Evolutionary conservation across 1,140 invertebrate genomes (phyloP).

Genomic region (Microplitis mediator): DNA sequence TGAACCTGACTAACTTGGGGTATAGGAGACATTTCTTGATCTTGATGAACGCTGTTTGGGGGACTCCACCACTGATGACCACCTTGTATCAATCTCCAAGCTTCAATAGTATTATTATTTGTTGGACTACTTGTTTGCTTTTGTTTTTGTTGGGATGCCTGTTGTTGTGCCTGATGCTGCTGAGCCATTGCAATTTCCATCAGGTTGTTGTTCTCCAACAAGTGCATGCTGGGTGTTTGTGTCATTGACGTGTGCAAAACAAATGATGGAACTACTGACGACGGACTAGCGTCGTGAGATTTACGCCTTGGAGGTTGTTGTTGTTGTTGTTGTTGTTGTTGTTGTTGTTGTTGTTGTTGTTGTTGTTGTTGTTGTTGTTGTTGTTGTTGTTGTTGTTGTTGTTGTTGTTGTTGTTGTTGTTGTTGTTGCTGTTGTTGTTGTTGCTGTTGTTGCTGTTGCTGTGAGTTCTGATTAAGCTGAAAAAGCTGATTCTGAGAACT

Average conservation of each 20-base stretch:
- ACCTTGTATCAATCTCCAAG: slow-evolving; percentile 56
- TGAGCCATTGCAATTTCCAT: slow-evolving; percentile 48
- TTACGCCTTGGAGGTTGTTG: slow-evolving; percentile 42
- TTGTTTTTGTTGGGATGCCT: slow-evolving; percentile 47
- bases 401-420: slow-evolving; percentile 39
- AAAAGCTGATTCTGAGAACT: slow-evolving; percentile 37
- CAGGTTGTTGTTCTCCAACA: slow-evolving; percentile 58
- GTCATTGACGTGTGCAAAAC: slow-evolving; percentile 55
- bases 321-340: slow-evolving; percentile 40
- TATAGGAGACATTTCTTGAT: slow-evolving; percentile 40
- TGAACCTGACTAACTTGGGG: slow-evolving; percentile 41
- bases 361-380: slow-evolving; percentile 24
- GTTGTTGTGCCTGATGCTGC: slow-evolving; percentile 39
- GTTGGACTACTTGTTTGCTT: slow-evolving; percentile 57
- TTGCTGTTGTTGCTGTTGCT: slow-evolving; percentile 19
- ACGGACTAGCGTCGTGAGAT: slow-evolving; percentile 44
- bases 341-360: slow-evolving; percentile 22
- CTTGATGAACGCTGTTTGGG: slow-evolving; percentile 39
- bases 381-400: slow-evolving; percentile 37
- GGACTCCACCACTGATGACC: slow-evolving; percentile 59
- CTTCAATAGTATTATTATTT: slow-evolving; percentile 60
- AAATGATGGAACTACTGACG: slow-evolving; percentile 44
- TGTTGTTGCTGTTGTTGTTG: slow-evolving; percentile 24
- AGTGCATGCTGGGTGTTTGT: slow-evolving; percentile 60
- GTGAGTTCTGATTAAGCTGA: slow-evolving; percentile 11